Base-by-base conservation (phyloP, 1,140 invertebrate genomes). In the Bombus waltoni region DNA sequence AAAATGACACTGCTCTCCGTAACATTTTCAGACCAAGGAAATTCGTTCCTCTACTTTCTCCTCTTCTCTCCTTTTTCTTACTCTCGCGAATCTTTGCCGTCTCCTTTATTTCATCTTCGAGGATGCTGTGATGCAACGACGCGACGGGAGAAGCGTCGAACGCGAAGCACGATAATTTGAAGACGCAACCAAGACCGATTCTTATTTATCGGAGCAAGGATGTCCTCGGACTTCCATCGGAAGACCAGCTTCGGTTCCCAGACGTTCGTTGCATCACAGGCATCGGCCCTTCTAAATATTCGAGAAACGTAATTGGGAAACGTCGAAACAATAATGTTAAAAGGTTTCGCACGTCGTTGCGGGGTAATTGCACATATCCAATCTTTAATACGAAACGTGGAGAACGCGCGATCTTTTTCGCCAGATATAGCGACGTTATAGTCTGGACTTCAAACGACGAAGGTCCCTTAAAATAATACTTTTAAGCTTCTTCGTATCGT, bases 1-100 rank as follows among this genome's bases (percentile, higher is more conserved):
- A 70, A 83, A 71, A 83, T 47, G 82, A 83, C 82, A 78, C 75
- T 40, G 57, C 73, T 83, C 47, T 32, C 59, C 22, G 73, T 40
- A 68, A 77, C 81, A 83, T 83, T 83, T 65, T 13, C 59, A 53
- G 65, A 42, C 40, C 57, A 25, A 38, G 59, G n/a, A 62, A 38
- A 40, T n/a, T 62, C 57, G 6, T 77, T 77, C 25, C 18, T 53
- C 10, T 38, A 28, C 25, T 32, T n/a, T 44, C 28, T 9, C 3
- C 35, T 28, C 15, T 44, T 11, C 2, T 11, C 6, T 11, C 35
- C 18, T 1, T 42, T 18, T 68, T 25, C 42, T 53, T 32, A 3
- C 35, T 57, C 32, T 70, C 53, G 57, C 32, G 25, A 59, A 53
- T 62, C 47, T 75, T 25, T 25, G 5, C 65, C 32, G 32, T 66